Evolutionary conservation across 2,888 invertebrate species (phyloP).

Genomic region (Lacanobia wlatinum): DNA sequence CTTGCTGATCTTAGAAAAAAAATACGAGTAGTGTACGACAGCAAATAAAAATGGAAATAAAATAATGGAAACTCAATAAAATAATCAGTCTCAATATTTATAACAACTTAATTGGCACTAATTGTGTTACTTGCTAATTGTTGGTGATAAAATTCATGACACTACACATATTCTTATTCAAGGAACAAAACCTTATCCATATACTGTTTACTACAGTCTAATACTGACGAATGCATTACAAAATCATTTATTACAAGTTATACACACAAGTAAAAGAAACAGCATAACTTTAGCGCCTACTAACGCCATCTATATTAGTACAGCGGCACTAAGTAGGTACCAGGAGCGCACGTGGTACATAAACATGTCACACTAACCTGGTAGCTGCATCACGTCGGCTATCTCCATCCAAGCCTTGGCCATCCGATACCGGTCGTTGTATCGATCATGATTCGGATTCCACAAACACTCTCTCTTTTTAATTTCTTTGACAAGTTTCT

Average conservation of each 20-base stretch:
- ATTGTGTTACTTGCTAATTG: not conserved
- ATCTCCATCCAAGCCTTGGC: conserved; percentile 75
- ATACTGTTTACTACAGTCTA: not conserved
- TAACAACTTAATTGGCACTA: not conserved
- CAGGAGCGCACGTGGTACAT: conserved; percentile 32
- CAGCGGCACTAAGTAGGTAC: conserved; percentile 17
- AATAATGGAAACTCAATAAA: not conserved
- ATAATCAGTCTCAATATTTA: too few relatives aligned
- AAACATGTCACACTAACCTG: conserved; percentile 68
- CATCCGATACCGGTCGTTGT: conserved; percentile 70
- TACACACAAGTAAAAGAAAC: not conserved
- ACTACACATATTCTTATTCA: not conserved
- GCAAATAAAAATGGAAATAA: too few relatives aligned
- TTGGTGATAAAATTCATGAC: not conserved
- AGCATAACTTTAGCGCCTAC: conserved; percentile 20
- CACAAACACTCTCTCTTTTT: conserved; percentile 73
- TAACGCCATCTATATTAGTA: conserved; percentile 63
- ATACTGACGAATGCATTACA: not conserved
- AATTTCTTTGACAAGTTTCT: conserved; percentile 71
- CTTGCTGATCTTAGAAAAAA: not conserved
- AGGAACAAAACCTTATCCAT: not conserved
- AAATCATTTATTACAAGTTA: not conserved
- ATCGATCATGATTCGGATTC: conserved; percentile 70
- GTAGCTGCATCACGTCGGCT: conserved; percentile 64
- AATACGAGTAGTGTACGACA: not conserved